These are phyloP conservation scores for Amphipoea lucens DNA, from an alignment of 2,888 invertebrate genomes.

Conservation along the genomic window DNA sequence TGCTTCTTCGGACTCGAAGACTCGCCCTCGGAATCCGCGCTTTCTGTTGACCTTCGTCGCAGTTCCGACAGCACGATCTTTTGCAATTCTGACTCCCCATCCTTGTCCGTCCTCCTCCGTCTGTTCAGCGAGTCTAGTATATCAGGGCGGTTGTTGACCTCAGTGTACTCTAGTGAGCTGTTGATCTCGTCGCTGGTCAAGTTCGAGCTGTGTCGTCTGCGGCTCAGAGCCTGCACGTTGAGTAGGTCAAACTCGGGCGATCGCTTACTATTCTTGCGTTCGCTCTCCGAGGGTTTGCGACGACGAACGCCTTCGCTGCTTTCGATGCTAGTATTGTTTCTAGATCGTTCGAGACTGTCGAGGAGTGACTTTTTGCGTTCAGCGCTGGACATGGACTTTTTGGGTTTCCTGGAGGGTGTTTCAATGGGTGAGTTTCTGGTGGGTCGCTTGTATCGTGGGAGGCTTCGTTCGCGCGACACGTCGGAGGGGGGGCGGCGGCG, in stretches of 20 bases:
- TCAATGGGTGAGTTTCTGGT: constrained; percentile 83
- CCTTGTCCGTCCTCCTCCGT: constrained; percentile 78
- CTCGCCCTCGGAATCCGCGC: constrained; percentile 83
- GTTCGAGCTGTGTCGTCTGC: constrained; percentile 87
- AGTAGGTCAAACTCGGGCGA: constrained; percentile 87
- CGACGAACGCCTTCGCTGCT: constrained; percentile 85
- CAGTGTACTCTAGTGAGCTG: constrained; percentile 88
- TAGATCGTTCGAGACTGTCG: constrained; percentile 87
- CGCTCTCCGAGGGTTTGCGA: constrained; percentile 83
- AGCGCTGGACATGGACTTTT: constrained; percentile 88
- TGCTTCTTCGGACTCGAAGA: constrained; percentile 84
- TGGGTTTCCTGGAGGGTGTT: constrained; percentile 84
- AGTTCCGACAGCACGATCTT: constrained; percentile 85
- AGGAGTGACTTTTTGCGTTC: constrained; percentile 87
- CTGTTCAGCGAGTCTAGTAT: constrained; percentile 85
- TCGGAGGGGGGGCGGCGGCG: constrained; percentile 86
- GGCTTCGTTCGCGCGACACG: constrained; percentile 78
- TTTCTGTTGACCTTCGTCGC: constrained; percentile 85
- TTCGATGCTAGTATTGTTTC: constrained; percentile 87
- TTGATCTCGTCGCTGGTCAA: constrained; percentile 88
- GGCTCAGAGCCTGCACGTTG: constrained; percentile 84
- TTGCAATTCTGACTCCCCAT: constrained; percentile 82
- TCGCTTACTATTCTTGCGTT: constrained; percentile 84
- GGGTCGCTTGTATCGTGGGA: constrained; percentile 84
- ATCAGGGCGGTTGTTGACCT: constrained; percentile 87